Conservation (phyloP, 2,113 vertebrate genomes). For the Nibea coibor region DNA sequence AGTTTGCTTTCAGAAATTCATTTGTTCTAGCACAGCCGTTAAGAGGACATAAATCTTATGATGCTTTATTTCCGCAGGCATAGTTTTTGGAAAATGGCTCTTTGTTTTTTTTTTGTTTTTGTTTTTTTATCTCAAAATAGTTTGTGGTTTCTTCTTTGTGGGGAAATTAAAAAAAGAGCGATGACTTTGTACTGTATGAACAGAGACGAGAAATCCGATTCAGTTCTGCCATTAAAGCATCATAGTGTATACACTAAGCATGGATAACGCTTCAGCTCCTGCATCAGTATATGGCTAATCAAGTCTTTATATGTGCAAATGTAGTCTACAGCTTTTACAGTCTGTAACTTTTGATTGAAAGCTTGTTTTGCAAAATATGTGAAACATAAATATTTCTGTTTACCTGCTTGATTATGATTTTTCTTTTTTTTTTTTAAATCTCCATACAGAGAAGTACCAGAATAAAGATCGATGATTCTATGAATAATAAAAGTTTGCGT, state of each 20-base stretch:
- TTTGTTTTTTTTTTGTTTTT: neutral
- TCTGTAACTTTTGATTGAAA: conserved; percentile 45
- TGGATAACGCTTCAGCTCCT: conserved; percentile 40
- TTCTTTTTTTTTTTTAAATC: conserved; percentile 32
- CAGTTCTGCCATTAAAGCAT: conserved; percentile 39
- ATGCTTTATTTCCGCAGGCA: conserved; percentile 16
- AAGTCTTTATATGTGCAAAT: conserved; percentile 38
- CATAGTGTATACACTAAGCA: conserved; percentile 38
- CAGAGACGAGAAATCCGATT: conserved; percentile 20
- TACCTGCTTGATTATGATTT: conserved; percentile 42
- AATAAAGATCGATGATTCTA: conserved; percentile 65
- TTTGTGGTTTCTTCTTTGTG: neutral
- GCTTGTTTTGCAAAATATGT: conserved; percentile 29
- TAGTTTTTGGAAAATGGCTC: conserved; percentile 4
- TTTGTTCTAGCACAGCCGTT: neutral
- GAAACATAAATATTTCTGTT: conserved; percentile 41
- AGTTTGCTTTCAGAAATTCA: neutral
- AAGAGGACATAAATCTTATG: neutral
- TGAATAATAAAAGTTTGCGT: conserved; percentile 14
- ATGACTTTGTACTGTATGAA: neutral
- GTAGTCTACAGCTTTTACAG: conserved; percentile 29
- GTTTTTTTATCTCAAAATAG: neutral
- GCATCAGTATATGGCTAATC: conserved; percentile 33
- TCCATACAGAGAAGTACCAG: conserved; percentile 31
- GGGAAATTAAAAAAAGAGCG: conserved; percentile 17